phyloP scores from a whole-genome alignment of 2,113 vertebrate species.

The Cinclus mexicanus region DNA sequence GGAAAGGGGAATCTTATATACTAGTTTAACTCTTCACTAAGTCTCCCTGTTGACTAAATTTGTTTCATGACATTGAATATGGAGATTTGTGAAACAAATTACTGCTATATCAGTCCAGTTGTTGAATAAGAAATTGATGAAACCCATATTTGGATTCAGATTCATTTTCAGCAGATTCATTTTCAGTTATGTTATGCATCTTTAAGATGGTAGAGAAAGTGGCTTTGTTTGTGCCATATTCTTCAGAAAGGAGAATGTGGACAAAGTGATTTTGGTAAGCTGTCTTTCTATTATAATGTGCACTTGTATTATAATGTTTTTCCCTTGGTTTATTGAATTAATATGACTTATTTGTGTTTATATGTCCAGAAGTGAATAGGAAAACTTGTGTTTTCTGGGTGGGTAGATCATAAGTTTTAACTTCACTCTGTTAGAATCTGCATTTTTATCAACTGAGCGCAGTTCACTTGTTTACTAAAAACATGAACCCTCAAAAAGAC shows the following conservation, averaged over 20 bases:
- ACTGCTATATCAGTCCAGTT: neutral
- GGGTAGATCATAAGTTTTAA: neutral
- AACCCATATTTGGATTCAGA: neutral
- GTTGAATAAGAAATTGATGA: neutral
- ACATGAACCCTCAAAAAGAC: neutral
- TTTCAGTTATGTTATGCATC: neutral
- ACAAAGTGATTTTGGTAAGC: neutral
- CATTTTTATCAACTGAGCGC: neutral
- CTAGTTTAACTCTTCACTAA: neutral
- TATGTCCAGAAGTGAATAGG: neutral
- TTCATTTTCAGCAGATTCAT: neutral
- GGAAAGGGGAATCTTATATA: neutral
- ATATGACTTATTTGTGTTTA: neutral
- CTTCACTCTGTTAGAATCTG: neutral
- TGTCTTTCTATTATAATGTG: neutral
- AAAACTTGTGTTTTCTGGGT: neutral
- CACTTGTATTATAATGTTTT: neutral
- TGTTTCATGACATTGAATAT: neutral
- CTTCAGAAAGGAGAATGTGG: neutral
- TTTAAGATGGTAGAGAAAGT: neutral
- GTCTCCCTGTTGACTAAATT: neutral
- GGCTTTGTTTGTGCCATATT: neutral
- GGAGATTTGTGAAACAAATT: neutral
- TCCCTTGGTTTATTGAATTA: neutral
- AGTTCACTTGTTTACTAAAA: neutral